These are phyloP conservation scores for Hepsetus odoe DNA, from an alignment of 2,113 vertebrate genomes.

Conservation along the genomic window DNA sequence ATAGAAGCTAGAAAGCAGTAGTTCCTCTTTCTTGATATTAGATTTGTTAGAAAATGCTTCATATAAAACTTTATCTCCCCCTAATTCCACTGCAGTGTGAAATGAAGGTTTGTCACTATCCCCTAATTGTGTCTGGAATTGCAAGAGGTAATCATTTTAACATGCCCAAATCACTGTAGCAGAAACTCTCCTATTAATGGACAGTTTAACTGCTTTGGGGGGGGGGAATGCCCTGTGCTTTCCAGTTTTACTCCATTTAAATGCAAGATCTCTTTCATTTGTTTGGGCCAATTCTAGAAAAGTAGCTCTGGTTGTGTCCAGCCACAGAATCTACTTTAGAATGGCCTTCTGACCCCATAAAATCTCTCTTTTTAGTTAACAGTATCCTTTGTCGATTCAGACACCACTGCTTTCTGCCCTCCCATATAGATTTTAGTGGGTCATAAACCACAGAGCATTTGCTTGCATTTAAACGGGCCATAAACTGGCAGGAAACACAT, in stretches of 20 bases:
- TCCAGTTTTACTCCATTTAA: not conserved
- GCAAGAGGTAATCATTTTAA: not conserved
- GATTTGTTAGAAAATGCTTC: not conserved
- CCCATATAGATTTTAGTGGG: constrained; percentile 50
- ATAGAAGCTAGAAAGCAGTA: not conserved
- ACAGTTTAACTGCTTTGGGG: not conserved
- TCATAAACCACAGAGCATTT: constrained; percentile 67
- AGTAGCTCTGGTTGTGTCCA: constrained; percentile 1
- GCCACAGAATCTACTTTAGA: constrained; percentile 3
- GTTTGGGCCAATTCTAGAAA: not conserved
- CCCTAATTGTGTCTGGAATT: not conserved
- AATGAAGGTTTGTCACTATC: not conserved
- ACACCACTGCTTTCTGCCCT: constrained; percentile 30
- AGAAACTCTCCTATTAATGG: not conserved
- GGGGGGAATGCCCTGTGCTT: not conserved
- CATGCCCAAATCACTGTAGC: not conserved
- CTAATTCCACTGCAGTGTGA: not conserved
- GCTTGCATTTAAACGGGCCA: constrained; percentile 64
- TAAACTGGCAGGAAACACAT: constrained; percentile 59
- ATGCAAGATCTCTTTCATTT: not conserved
- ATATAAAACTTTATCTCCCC: not conserved
- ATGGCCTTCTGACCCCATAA: constrained; percentile 4
- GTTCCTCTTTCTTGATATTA: not conserved
- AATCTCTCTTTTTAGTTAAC: constrained; percentile 12
- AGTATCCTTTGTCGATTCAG: constrained; percentile 31